phyloP scores from a whole-genome alignment of 2,888 invertebrate genomes.

The Luperina nickerlii region DNA sequence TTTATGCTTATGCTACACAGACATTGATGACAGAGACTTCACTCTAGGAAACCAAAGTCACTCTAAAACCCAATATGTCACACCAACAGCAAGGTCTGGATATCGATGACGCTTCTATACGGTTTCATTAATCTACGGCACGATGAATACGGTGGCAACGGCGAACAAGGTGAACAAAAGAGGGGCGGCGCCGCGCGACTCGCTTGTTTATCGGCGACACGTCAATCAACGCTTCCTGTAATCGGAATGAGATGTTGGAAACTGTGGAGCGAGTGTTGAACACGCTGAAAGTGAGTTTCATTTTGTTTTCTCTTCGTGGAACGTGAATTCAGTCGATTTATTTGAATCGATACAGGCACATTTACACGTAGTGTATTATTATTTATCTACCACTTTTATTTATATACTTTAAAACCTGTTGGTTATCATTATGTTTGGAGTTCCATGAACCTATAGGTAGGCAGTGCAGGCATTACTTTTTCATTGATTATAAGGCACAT shows the following conservation, averaged over 20 bases:
- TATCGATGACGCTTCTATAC: constrained; percentile 7
- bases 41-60: too few species aligned
- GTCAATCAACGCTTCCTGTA: constrained; percentile 80
- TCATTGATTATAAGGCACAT: background rate
- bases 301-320: constrained; percentile 17
- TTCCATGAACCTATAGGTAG: background rate
- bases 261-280: constrained; percentile 34
- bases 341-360: constrained; percentile 1
- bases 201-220: constrained; percentile 78
- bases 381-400: background rate
- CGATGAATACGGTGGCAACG: constrained; percentile 40
- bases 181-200: constrained; percentile 76
- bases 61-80: background rate
- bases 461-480: background rate
- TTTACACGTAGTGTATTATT: background rate
- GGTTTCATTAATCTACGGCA: constrained; percentile 19
- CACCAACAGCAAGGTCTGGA: background rate
- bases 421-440: background rate
- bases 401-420: background rate
- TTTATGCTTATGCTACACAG: background rate
- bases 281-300: constrained; percentile 30
- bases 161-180: constrained; percentile 60
- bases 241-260: constrained; percentile 51
- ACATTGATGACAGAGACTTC: background rate
- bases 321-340: background rate